These are phyloP conservation scores for Zaprionus lachaisei DNA, from an alignment of 1,140 invertebrate genomes.

Conservation along the genomic window DNA sequence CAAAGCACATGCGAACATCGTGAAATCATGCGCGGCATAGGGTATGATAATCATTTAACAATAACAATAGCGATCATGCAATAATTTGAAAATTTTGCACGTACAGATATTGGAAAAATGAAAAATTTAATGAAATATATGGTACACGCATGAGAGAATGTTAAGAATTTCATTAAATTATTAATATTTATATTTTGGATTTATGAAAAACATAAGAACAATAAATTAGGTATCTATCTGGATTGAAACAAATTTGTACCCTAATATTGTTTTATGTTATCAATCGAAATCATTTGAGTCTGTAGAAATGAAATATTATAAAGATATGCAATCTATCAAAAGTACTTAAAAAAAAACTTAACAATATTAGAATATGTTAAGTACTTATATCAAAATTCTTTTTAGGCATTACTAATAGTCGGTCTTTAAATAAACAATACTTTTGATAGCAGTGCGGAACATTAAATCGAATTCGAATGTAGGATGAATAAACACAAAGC, in stretches of 20 bases:
- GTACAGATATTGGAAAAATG: not conserved
- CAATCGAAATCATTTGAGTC: not conserved
- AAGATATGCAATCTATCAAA: not conserved
- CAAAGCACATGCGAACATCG: conserved; percentile 34
- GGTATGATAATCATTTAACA: conserved; percentile 13
- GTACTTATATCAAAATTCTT: not conserved
- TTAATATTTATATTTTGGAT: not conserved
- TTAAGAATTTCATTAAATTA: not conserved
- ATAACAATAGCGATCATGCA: conserved; percentile 32
- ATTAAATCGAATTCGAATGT: not conserved
- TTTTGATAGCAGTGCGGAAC: not conserved
- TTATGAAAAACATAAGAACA: not conserved
- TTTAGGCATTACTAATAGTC: not conserved
- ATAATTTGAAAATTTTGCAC: conserved; percentile 17
- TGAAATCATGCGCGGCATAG: conserved; percentile 17
- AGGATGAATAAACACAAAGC: not conserved
- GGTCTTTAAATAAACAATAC: not conserved
- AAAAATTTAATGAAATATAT: not conserved
- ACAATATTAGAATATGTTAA: not conserved
- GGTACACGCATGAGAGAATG: not conserved
- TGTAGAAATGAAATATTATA: not conserved
- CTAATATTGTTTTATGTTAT: not conserved
- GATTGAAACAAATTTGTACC: not conserved
- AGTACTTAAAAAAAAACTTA: not conserved
- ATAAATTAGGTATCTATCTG: not conserved